These are phyloP conservation scores for Drosophila robusta DNA, from an alignment of 2,888 invertebrate species.

Conservation along the genomic window DNA sequence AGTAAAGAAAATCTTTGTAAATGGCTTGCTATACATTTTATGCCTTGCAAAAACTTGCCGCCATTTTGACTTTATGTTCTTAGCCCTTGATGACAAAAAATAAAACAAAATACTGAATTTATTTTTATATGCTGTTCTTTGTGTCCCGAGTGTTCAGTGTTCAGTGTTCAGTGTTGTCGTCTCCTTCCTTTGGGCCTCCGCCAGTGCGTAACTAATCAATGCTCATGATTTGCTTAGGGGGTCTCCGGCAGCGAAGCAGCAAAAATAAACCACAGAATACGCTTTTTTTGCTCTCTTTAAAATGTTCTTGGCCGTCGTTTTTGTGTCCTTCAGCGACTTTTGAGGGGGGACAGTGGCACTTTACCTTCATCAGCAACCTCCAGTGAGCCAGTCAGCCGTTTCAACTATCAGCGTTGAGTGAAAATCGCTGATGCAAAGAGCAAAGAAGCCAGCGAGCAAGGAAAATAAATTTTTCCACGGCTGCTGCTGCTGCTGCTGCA, in stretches of 20 bases:
- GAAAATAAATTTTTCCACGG: slow-evolving; percentile 48
- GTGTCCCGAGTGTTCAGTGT: slow-evolving; percentile 26
- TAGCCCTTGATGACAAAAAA: slow-evolving; percentile 33
- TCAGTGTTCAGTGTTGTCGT: slow-evolving; percentile 26
- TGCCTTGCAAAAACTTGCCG: slow-evolving; percentile 33
- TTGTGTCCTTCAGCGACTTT: slow-evolving; percentile 43
- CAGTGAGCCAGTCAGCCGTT: slow-evolving; percentile 53
- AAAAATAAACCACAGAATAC: slow-evolving; percentile 48
- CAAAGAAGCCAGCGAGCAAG: slow-evolving; percentile 22
- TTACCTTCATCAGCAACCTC: slow-evolving; percentile 59
- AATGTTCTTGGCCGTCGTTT: slow-evolving; percentile 28
- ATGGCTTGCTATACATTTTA: slow-evolving; percentile 37
- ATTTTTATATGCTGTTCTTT: slow-evolving; percentile 28
- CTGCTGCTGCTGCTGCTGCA: slow-evolving; percentile 41
- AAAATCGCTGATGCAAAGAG: slow-evolving; percentile 75
- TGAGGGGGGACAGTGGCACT: slow-evolving; percentile 26
- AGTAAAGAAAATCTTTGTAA: slow-evolving; percentile 16
- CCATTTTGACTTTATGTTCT: slow-evolving; percentile 44
- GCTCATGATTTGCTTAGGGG: slow-evolving; percentile 32
- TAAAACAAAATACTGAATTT: slow-evolving; percentile 30
- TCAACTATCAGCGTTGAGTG: slow-evolving; percentile 73
- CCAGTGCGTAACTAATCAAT: slow-evolving; percentile 68
- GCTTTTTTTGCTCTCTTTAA: slow-evolving; percentile 39
- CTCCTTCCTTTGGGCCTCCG: slow-evolving; percentile 18
- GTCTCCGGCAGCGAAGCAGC: slow-evolving; percentile 22